A percentile compares a stretch with the other conserved stretches of the same genome.
Evolutionary conservation across 23 tunicate species (phyloP).

Genomic region (Trididemnum clinides): DNA sequence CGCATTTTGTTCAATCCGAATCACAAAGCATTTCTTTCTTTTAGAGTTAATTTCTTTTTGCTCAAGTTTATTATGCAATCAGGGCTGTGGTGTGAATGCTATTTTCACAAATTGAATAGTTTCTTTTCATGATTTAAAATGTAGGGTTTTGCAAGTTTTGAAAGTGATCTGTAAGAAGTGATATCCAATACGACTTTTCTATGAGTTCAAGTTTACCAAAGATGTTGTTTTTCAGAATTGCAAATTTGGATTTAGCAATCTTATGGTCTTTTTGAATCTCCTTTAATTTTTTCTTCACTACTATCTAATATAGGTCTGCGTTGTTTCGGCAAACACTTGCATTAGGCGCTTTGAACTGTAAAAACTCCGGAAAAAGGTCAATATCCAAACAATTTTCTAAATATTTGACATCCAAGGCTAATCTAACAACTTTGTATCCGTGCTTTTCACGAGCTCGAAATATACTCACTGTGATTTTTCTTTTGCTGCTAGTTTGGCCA

Average conservation of each 20-base stretch:
- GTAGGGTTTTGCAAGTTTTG: no score
- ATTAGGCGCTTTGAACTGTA: background rate
- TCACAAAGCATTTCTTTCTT: no score
- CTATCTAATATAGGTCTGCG: background rate
- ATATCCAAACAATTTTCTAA: background rate
- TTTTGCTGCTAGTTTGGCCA: background rate
- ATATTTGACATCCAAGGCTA: background rate
- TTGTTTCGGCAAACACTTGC: background rate
- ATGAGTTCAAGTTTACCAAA: no score
- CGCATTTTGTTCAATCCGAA: no score
- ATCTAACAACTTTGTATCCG: background rate
- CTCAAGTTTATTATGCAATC: no score
- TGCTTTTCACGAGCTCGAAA: background rate
- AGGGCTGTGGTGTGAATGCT: no score
- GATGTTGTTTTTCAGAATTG: background rate
- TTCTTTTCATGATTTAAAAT: no score
- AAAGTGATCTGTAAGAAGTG: no score
- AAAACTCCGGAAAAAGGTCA: background rate
- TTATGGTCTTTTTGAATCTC: background rate
- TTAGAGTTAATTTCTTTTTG: no score
- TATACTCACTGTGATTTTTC: background rate
- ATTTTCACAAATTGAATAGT: no score
- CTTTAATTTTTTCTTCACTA: background rate
- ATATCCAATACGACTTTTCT: no score
- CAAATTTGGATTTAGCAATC: background rate